Base-by-base conservation (phyloP, 53 echinoderm and acorn worm genomes). In the Actinopyga echinites region DNA sequence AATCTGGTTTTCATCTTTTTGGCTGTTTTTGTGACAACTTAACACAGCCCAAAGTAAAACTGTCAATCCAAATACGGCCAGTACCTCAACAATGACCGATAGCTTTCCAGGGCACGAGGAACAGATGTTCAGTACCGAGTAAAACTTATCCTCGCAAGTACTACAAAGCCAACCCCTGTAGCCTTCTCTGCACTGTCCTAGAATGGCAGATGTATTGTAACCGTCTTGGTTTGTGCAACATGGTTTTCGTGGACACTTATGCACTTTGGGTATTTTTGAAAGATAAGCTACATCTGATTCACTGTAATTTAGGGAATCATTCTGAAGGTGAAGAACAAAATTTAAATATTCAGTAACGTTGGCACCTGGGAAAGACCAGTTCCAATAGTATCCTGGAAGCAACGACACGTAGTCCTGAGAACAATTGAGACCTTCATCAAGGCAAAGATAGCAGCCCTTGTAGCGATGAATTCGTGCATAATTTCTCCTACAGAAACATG, bases 341-440 rank as follows among this genome's bases (percentile, higher is more conserved):
- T n/a, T n/a, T n/a, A n/a, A n/a, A n/a, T n/a, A n/a, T n/a, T n/a
- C n/a, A n/a, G n/a, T n/a, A n/a, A n/a, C n/a, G n/a, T n/a, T n/a
- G n/a, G n/a, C n/a, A n/a, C n/a, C n/a, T n/a, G n/a, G n/a, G n/a
- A n/a, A n/a, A n/a, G n/a, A n/a, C n/a, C n/a, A n/a, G n/a, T n/a
- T n/a, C 73, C 73, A 71, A 43, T 71, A 71, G 32, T 21, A 71
- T 4, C 73, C 73, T 40, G 73, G 73, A 25, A 71, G 11, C 11
- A 71, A 33, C 11, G 20, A 9, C 5, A 40, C 6, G 42, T 71
- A 71, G 42, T 71, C 73, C n/a, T n/a, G 31, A 40, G 73, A 71
- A 40, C 73, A 71, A 24, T 71, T 42, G 15, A 71, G 36, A 3
- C 73, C 73, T 3, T 71, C 43, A 5, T 6, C 40, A 2, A n/a